Percentiles rank a stretch among this genome's conserved stretches.
phyloP scores from a whole-genome alignment of 2,797 vertebrate genomes.

The Ptychadena robeensis region DNA sequence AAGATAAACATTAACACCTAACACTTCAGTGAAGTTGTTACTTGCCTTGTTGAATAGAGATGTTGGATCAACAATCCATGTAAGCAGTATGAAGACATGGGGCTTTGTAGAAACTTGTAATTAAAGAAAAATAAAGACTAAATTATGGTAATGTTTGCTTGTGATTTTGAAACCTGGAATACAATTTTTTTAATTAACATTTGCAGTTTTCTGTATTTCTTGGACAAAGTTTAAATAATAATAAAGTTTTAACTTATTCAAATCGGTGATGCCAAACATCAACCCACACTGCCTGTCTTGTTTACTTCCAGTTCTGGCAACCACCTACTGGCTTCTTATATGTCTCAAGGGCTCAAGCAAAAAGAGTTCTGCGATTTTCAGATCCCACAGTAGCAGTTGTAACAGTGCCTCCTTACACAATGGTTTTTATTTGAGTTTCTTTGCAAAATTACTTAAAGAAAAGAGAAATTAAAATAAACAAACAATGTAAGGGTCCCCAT shows the following conservation, averaged over 20 bases:
- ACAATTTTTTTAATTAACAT: background rate
- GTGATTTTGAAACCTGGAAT: background rate
- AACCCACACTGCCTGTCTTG: background rate
- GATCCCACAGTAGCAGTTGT: background rate
- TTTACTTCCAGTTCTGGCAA: background rate
- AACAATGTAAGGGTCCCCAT: too few species aligned
- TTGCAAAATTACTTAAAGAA: background rate
- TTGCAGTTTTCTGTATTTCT: background rate
- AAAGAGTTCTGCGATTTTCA: background rate
- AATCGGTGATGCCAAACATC: background rate
- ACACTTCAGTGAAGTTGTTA: too few species aligned
- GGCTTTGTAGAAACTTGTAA: background rate
- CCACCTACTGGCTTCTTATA: background rate
- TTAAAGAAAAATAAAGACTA: background rate
- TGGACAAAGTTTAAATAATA: background rate
- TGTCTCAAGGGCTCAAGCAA: background rate
- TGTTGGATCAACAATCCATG: background rate
- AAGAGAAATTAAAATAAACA: too few species aligned
- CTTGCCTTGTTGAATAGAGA: too few species aligned
- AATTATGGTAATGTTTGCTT: background rate
- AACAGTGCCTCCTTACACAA: background rate
- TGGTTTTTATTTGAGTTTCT: too few species aligned
- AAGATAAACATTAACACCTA: too few species aligned
- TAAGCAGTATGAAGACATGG: background rate
- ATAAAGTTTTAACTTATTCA: background rate